Conservation (phyloP, 2,888 invertebrate species). For the Zygothrica quintamaculata region DNA sequence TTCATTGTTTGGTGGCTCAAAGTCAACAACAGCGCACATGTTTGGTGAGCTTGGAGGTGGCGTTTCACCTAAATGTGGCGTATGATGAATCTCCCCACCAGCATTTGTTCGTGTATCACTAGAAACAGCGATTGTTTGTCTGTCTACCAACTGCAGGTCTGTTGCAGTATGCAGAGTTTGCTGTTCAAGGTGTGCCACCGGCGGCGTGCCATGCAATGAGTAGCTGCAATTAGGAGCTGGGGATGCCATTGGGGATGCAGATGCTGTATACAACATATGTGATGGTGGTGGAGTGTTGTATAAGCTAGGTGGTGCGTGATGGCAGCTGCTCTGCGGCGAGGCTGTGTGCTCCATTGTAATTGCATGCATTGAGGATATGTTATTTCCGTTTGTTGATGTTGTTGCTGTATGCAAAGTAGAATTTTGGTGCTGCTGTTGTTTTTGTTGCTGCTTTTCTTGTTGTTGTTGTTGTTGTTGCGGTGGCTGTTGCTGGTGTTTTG, state of each 20-base stretch:
- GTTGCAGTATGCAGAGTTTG: constrained; percentile 21
- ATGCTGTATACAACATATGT: constrained; percentile 67
- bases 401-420: constrained; percentile 71
- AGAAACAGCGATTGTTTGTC: neutral
- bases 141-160: too few relatives aligned
- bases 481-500: constrained; percentile 83
- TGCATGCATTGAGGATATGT: constrained; percentile 33
- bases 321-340: constrained; percentile 64
- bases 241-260: constrained; percentile 82
- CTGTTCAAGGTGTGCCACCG: constrained; percentile 46
- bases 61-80: constrained; percentile 68
- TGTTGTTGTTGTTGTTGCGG: constrained; percentile 45
- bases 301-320: constrained; percentile 62
- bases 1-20: constrained; percentile 61
- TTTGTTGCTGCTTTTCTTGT: constrained; percentile 56
- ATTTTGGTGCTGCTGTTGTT: constrained; percentile 83
- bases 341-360: constrained; percentile 55
- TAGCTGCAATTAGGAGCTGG: constrained; percentile 80
- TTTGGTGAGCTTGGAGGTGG: constrained; percentile 77
- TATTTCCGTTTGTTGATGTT: constrained; percentile 38
- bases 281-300: constrained; percentile 73
- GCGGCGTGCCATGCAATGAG: constrained; percentile 62
- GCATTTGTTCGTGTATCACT: neutral
- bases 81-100: constrained; percentile 37
- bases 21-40: constrained; percentile 70